Evolutionary conservation across 2,797 vertebrate species (phyloP).

Genomic region (Poecilia velifera): DNA sequence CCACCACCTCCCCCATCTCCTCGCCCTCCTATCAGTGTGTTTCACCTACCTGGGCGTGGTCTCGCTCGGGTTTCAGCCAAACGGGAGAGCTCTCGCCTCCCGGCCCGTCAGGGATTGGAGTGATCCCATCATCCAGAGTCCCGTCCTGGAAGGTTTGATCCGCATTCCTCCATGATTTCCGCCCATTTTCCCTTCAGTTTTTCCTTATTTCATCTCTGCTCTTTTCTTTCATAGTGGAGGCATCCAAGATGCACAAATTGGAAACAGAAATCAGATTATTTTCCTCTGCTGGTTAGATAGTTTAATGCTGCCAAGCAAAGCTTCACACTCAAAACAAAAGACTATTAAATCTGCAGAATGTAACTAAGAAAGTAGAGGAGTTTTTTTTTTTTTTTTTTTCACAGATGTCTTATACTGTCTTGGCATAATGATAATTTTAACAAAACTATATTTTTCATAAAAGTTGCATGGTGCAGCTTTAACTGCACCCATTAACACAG

Average conservation of each 20-base stretch:
- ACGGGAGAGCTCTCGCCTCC: constrained; percentile 85
- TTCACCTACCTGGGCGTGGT: constrained; percentile 80
- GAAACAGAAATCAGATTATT: neutral
- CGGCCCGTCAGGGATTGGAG: constrained; percentile 87
- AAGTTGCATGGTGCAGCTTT: too few species aligned
- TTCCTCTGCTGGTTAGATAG: neutral
- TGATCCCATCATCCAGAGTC: constrained; percentile 88
- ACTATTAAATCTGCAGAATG: neutral
- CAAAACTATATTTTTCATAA: neutral
- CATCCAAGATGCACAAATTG: neutral
- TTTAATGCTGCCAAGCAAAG: neutral
- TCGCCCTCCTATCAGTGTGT: constrained; percentile 73
- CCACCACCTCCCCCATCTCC: constrained; percentile 60
- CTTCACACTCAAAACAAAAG: neutral
- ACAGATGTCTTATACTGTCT: too few species aligned
- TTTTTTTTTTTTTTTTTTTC: too few species aligned
- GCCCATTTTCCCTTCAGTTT: neutral
- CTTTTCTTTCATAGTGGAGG: neutral
- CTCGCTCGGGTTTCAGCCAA: constrained; percentile 83
- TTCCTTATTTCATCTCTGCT: constrained; percentile 1
- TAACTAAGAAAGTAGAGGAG: too few species aligned
- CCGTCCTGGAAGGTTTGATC: constrained; percentile 94
- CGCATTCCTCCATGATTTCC: constrained; percentile 12
- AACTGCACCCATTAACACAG: neutral
- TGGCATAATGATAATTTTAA: too few species aligned